Percentiles rank a stretch among this genome's conserved stretches.
phyloP scores from a whole-genome alignment of 2,888 invertebrate genomes.

The Zaprionus bogoriensis region DNA sequence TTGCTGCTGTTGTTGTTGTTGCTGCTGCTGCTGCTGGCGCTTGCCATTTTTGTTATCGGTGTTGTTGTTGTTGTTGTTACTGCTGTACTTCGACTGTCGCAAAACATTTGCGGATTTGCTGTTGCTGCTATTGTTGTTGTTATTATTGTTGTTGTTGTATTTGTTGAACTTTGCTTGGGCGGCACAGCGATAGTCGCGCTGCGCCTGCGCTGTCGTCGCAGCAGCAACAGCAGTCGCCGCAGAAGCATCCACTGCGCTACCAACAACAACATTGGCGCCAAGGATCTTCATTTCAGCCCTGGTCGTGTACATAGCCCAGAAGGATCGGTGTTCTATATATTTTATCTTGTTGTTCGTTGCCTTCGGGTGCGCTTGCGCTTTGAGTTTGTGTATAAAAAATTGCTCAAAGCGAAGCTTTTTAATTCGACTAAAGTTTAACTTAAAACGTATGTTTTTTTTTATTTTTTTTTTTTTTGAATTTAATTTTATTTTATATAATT shows the following conservation, averaged over 20 bases:
- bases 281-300: slow-evolving; percentile 74
- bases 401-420: slow-evolving; percentile 24
- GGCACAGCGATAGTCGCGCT: slow-evolving; percentile 53
- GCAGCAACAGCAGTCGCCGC: slow-evolving; percentile 10
- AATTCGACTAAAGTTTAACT: slow-evolving; percentile 38
- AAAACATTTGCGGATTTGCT: slow-evolving; percentile 27
- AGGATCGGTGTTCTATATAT: neutral
- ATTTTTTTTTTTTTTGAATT: slow-evolving; percentile 20
- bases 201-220: slow-evolving; percentile 36
- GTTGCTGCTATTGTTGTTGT: slow-evolving; percentile 31
- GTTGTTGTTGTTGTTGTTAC: slow-evolving; percentile 27
- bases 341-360: too few species aligned
- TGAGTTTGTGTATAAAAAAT: slow-evolving; percentile 46
- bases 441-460: slow-evolving; percentile 26
- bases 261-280: slow-evolving; percentile 54
- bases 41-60: slow-evolving; percentile 34
- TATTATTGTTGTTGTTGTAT: slow-evolving; percentile 43
- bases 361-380: slow-evolving; percentile 8
- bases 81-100: slow-evolving; percentile 31
- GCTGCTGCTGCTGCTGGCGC: slow-evolving; percentile 19
- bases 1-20: slow-evolving; percentile 28
- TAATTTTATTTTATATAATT: too few species aligned
- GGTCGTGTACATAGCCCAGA: slow-evolving; percentile 50
- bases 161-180: slow-evolving; percentile 44
- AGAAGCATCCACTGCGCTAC: slow-evolving; percentile 21